A percentile compares a stretch with the other conserved stretches of the same genome.
phyloP scores from a whole-genome alignment of 2,797 vertebrate species.

The Myotis vivesi region DNA sequence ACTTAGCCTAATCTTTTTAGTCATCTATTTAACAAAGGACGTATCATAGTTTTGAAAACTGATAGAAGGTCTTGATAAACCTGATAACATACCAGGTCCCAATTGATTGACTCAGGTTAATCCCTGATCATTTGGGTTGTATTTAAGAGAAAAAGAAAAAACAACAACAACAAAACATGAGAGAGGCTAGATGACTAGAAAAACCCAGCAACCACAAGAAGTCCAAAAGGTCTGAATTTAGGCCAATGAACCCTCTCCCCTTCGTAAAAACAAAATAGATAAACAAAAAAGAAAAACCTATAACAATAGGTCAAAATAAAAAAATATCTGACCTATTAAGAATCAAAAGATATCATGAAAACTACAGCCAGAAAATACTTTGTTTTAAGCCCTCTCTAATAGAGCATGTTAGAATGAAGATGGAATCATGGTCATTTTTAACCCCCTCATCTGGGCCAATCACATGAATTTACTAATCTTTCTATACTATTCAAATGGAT shows the following conservation, averaged over 20 bases:
- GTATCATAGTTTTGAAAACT: conserved; percentile 32
- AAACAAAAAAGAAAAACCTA: not conserved
- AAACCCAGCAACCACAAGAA: not conserved
- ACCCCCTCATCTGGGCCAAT: not conserved
- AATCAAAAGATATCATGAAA: not conserved
- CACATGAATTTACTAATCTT: not conserved
- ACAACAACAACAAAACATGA: not conserved
- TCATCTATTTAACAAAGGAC: not conserved
- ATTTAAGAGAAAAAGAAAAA: not conserved
- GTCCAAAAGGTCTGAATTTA: not conserved
- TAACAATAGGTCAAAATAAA: not conserved
- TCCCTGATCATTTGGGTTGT: not conserved
- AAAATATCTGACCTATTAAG: not conserved
- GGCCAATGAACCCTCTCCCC: not conserved
- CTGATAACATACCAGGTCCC: not conserved
- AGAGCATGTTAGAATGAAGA: not conserved
- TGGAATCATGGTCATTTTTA: not conserved
- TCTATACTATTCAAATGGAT: not conserved
- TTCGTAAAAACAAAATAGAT: not conserved
- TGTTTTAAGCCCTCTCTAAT: not conserved
- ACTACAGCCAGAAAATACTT: not conserved
- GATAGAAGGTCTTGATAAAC: not conserved
- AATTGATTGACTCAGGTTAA: not conserved
- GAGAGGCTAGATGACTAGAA: not conserved
- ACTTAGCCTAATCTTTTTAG: not conserved